Conservation (phyloP, 2,888 invertebrate species). For the Microchrysa polita region DNA sequence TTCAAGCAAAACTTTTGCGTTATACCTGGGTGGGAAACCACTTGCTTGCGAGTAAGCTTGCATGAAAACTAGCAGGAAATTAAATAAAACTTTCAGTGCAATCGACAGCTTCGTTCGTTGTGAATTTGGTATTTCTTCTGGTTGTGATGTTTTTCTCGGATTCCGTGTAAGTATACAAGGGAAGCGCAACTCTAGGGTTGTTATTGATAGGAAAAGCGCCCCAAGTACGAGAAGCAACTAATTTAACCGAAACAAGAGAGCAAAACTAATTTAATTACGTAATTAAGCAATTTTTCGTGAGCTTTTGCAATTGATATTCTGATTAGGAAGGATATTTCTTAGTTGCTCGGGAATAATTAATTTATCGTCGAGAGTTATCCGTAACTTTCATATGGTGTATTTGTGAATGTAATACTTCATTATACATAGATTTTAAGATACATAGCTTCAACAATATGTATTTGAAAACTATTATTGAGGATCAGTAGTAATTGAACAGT, state of each 20-base stretch:
- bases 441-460: too few species aligned
- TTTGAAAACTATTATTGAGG: too few species aligned
- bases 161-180: neutral
- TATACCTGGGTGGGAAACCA: conserved; percentile 3
- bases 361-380: neutral
- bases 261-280: conserved; percentile 47
- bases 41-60: conserved; percentile 15
- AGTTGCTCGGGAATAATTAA: neutral
- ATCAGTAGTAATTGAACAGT: too few species aligned
- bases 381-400: too few species aligned
- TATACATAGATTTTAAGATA: too few species aligned
- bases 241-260: conserved; percentile 18
- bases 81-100: conserved; percentile 16
- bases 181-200: neutral
- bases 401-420: too few species aligned
- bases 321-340: too few species aligned
- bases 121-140: neutral
- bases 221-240: neutral
- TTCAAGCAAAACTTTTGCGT: conserved; percentile 13
- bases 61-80: conserved; percentile 34
- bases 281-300: conserved; percentile 45
- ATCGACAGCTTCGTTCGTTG: neutral
- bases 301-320: neutral
- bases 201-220: neutral
- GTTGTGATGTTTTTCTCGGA: neutral